phyloP scores from a whole-genome alignment of 92 coral and sea anemone genomes.

The Epizoanthus fatuus region DNA sequence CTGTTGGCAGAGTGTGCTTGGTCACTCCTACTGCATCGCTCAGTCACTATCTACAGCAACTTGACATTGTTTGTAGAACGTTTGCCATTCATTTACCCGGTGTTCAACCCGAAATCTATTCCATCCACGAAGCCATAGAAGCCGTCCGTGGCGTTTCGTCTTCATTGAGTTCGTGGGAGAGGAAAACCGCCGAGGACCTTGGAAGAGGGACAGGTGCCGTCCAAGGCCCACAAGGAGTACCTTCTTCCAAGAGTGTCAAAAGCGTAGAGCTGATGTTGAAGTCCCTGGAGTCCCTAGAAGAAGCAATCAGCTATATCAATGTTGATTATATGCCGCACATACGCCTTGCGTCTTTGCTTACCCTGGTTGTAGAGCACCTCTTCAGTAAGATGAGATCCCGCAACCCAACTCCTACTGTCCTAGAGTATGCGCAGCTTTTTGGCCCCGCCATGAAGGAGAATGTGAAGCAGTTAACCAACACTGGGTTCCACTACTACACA shows the following conservation, averaged over 20 bases:
- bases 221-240: slow-evolving; percentile 64
- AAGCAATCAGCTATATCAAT: slow-evolving; percentile 39
- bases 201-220: slow-evolving; percentile 37
- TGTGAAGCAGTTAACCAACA: slow-evolving; percentile 53
- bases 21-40: slow-evolving; percentile 37
- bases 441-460: slow-evolving; percentile 59
- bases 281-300: slow-evolving; percentile 32
- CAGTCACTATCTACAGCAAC: slow-evolving; percentile 16
- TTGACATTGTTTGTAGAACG: slow-evolving; percentile 26
- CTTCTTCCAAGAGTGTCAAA: slow-evolving; percentile 46
- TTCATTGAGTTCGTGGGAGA: slow-evolving; percentile 33
- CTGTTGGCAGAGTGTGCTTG: slow-evolving; percentile 34
- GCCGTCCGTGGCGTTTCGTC: neutral
- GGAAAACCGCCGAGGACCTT: slow-evolving; percentile 30
- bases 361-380: slow-evolving; percentile 62
- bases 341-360: slow-evolving; percentile 53
- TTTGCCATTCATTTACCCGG: slow-evolving; percentile 32
- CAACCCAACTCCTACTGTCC: slow-evolving; percentile 59
- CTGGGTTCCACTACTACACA: slow-evolving; percentile 57
- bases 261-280: slow-evolving; percentile 45
- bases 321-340: slow-evolving; percentile 24
- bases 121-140: neutral
- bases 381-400: slow-evolving; percentile 63
- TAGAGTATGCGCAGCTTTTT: slow-evolving; percentile 59
- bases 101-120: slow-evolving; percentile 1